Base-by-base conservation (phyloP, 2,888 invertebrate genomes). In the Baccha elongata region DNA sequence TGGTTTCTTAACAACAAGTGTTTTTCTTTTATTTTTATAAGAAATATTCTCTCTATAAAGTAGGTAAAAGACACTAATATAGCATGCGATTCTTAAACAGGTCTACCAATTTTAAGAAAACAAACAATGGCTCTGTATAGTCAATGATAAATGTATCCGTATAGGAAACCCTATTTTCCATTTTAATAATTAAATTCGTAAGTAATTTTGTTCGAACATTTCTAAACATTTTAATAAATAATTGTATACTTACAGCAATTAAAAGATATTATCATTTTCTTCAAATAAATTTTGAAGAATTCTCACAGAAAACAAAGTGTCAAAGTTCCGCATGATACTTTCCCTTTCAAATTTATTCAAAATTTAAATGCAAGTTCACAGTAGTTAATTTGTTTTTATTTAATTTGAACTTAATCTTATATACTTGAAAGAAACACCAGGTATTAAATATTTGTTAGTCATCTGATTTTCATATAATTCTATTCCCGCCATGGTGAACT, bases 331-430 rank as follows among this genome's bases (percentile, higher is more conserved):
- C 6, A 26, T n/a, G n/a, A n/a, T 26, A 40, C 58, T 58, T 58
- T 40, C 40, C 2, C 13, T 55, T 55, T 55, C 37, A 6, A 15
- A 26, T 26, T 58, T 6, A 13, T 15, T 37, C 15, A 0, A 40
- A 23, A 26, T 19, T 5, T 23, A 11, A 8, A 40, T 40, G n/a
- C 40, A 58, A 58, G 26, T 40, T 26, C 37, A 40, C 11, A 58
- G 15, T 11, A 58, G 40, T 58, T 58, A 58, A 58, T 58, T 58
- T 58, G 23, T 58, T n/a, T 26, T 19, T 26, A 26, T 58, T 58
- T 40, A 40, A 58, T 58, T 40, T 10, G 10, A 21, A 1, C 15
- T 15, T 23, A 19, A 58, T 37, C 13, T 40, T 26, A 8, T 11
- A 8, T 11, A n/a, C n/a, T n/a, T n/a, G n/a, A n/a, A n/a, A n/a